Evolutionary conservation across 1,140 invertebrate species (phyloP).

Genomic region (Teleogryllus occipitalis): DNA sequence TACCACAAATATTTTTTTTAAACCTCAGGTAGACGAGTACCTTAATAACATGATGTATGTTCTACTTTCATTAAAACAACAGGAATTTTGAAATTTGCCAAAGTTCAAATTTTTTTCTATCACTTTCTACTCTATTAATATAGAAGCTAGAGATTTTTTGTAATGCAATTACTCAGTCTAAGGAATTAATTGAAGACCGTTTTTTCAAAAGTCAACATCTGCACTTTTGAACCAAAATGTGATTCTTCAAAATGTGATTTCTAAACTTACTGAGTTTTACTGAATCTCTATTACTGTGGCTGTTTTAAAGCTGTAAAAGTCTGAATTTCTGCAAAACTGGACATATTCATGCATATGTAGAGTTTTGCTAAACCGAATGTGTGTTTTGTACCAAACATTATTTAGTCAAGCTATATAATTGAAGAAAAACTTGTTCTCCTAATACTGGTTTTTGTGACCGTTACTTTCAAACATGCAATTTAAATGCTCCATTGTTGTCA

Average conservation of each 20-base stretch:
- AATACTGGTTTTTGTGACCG: not conserved
- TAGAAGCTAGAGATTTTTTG: no score
- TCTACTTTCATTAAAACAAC: no score
- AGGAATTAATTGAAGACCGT: not conserved
- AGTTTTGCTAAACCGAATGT: no score
- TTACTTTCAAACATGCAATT: not conserved
- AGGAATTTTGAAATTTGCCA: no score
- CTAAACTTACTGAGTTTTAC: not conserved
- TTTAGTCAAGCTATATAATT: not conserved
- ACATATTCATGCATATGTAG: no score
- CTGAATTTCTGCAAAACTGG: not conserved
- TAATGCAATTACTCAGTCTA: not conserved
- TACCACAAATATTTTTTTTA: no score
- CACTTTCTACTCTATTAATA: no score
- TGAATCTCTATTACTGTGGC: no score
- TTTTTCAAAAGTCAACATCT: constrained; percentile 6
- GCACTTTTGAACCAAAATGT: not conserved
- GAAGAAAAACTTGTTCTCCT: not conserved
- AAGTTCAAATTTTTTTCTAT: no score
- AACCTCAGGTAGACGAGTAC: no score
- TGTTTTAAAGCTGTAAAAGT: not conserved
- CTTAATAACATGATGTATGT: no score
- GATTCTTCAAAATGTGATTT: not conserved
- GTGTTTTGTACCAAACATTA: not conserved
- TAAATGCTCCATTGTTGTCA: no score